Evolutionary conservation across 2,888 invertebrate genomes (phyloP).

Genomic region (Catotricha subobsoleta): DNA sequence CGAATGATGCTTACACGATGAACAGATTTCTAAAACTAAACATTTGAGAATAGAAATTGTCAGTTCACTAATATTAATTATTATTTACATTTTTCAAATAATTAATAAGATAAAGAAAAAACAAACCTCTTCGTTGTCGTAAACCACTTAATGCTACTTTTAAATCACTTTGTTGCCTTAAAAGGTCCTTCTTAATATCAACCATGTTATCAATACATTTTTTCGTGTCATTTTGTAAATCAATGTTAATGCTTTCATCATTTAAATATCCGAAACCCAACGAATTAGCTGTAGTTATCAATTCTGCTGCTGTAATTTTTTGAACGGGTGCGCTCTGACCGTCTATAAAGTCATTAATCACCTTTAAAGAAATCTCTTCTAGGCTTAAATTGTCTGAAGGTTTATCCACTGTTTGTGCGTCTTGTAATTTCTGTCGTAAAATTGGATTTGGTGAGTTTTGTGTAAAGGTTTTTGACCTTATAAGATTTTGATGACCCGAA

Average conservation of each 20-base stretch:
- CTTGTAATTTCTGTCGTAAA: conserved; percentile 29
- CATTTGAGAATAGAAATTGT: too few species aligned
- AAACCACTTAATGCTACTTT: conserved; percentile 23
- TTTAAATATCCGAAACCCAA: conserved; percentile 23
- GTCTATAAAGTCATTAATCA: conserved; percentile 48
- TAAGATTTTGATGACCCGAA: conserved; percentile 24
- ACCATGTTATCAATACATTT: conserved; percentile 41
- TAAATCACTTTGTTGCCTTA: conserved; percentile 43
- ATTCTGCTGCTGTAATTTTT: conserved; percentile 33
- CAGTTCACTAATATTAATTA: too few species aligned
- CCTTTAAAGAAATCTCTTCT: conserved; percentile 57
- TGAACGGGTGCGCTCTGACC: conserved; percentile 21
- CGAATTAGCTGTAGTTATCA: conserved; percentile 8
- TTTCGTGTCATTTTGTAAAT: conserved; percentile 45
- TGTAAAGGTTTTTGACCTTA: conserved; percentile 46
- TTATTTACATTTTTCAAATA: neutral
- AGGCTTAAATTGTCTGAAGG: conserved; percentile 43
- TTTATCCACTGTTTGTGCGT: conserved; percentile 27
- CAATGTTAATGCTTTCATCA: conserved; percentile 20
- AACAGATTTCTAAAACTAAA: conserved; percentile 14
- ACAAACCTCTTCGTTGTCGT: conserved; percentile 9
- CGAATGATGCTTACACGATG: conserved; percentile 20
- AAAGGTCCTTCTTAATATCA: conserved; percentile 40
- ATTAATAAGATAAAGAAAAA: too few species aligned
- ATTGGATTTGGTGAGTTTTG: conserved; percentile 42